Percentiles rank a stretch among this genome's conserved stretches.
Conservation (phyloP, 2,888 invertebrate genomes). For the Leucozona laternaria region DNA sequence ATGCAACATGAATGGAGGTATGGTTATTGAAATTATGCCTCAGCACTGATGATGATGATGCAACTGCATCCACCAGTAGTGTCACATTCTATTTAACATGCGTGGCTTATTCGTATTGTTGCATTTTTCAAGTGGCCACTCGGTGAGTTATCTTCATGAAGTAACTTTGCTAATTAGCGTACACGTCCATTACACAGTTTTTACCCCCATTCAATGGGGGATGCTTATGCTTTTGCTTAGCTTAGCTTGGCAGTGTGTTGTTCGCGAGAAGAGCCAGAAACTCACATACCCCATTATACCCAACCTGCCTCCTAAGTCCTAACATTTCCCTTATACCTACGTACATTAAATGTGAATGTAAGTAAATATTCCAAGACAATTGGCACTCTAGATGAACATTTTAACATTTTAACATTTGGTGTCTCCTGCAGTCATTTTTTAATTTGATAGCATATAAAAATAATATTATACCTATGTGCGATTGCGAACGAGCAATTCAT, state of each 20-base stretch:
- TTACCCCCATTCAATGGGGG: constrained; percentile 67
- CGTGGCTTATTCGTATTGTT: constrained; percentile 74
- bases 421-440: constrained; percentile 74
- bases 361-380: constrained; percentile 75
- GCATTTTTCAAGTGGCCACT: constrained; percentile 71
- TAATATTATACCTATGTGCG: constrained; percentile 23
- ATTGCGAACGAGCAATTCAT: constrained; percentile 37
- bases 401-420: constrained; percentile 76
- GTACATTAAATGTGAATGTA: constrained; percentile 65
- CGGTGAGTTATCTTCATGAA: constrained; percentile 65
- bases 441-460: constrained; percentile 67
- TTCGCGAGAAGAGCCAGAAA: constrained; percentile 64
- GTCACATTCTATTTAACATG: constrained; percentile 72
- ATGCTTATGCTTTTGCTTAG: constrained; percentile 25
- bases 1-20: constrained; percentile 1
- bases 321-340: constrained; percentile 56
- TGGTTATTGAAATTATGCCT: constrained; percentile 48
- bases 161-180: constrained; percentile 76
- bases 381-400: constrained; percentile 75
- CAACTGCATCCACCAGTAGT: constrained; percentile 58
- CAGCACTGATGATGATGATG: constrained; percentile 12
- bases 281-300: constrained; percentile 9
- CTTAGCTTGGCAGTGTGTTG: constrained; percentile 17
- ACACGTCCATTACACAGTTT: constrained; percentile 75
- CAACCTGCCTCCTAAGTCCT: background rate